phyloP scores from a whole-genome alignment of 2,797 vertebrate genomes.

The Lacerta viridis region DNA sequence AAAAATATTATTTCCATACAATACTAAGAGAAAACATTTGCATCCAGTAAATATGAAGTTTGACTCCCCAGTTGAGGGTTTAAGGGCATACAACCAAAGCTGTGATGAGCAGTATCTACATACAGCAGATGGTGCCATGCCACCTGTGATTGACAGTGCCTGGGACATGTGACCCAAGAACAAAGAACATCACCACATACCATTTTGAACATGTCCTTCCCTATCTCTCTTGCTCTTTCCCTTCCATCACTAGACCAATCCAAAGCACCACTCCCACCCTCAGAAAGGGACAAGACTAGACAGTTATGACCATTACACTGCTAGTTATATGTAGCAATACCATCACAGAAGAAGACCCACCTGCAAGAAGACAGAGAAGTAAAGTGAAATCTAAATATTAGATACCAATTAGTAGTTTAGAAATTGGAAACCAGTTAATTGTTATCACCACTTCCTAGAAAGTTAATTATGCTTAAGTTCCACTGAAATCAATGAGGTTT shows the following conservation, averaged over 20 bases:
- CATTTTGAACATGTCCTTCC: neutral
- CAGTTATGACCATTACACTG: neutral
- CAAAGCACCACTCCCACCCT: neutral
- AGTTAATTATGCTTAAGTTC: neutral
- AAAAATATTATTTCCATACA: neutral
- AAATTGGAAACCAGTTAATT: neutral
- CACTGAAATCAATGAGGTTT: neutral
- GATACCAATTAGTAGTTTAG: neutral
- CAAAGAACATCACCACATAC: neutral
- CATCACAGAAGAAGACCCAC: neutral
- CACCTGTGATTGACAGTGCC: neutral
- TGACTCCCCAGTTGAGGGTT: neutral
- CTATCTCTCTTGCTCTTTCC: neutral
- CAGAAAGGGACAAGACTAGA: neutral
- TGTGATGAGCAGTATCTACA: neutral
- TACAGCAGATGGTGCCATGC: neutral
- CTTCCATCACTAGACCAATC: neutral
- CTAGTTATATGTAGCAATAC: neutral
- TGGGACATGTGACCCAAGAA: neutral
- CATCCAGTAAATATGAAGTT: neutral
- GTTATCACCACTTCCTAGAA: neutral
- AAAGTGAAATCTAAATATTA: neutral
- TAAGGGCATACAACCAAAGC: neutral
- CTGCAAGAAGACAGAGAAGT: neutral
- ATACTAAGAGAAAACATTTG: neutral